Evolutionary conservation across 2,113 vertebrate genomes (phyloP).

Genomic region (Pachycephala philippinensis): DNA sequence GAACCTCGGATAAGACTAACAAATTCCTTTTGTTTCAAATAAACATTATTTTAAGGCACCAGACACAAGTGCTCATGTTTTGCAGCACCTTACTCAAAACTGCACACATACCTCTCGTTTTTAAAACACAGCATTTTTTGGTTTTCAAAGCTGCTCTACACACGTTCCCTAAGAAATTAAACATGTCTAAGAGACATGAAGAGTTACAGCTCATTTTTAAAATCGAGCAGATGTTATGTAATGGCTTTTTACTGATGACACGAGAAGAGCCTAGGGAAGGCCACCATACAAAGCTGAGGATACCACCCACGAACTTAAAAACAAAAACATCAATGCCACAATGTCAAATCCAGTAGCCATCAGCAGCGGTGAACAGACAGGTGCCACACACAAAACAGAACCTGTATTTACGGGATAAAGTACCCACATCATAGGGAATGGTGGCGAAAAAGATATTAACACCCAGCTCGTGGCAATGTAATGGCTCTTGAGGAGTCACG

Average conservation of each 20-base stretch:
- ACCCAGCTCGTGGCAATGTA: rapidly evolving
- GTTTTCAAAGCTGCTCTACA: not conserved
- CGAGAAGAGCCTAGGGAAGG: not conserved
- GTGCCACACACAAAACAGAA: rapidly evolving
- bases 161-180: rapidly evolving
- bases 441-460: rapidly evolving
- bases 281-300: not conserved
- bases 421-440: rapidly evolving
- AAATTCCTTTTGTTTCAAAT: not conserved
- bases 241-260: not conserved
- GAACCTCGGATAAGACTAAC: not conserved
- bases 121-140: not conserved
- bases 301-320: not conserved
- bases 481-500: rapidly evolving
- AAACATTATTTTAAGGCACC: not conserved
- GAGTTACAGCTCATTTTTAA: not conserved
- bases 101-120: rapidly evolving
- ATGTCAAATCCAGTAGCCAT: rapidly evolving
- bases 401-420: not conserved
- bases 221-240: not conserved
- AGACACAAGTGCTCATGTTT: not conserved
- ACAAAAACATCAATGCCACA: rapidly evolving
- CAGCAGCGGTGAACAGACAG: rapidly evolving
- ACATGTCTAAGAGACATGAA: not conserved
- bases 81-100: not conserved